Base-by-base conservation (phyloP, 2,888 invertebrate genomes). In the Andrena bicolor region DNA sequence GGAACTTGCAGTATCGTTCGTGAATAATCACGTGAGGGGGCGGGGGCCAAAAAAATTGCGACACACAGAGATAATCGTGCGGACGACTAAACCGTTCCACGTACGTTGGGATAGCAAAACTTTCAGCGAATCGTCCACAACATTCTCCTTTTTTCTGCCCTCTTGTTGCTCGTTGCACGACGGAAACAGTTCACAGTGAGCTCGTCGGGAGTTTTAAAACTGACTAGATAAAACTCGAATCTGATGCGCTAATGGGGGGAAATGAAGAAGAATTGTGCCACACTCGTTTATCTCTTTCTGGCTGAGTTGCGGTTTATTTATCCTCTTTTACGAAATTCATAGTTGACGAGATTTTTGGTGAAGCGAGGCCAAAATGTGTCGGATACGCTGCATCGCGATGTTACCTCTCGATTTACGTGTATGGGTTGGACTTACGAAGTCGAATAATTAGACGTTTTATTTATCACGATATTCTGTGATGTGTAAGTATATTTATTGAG, bases 51-150 rank as follows among this genome's bases (percentile, higher is more conserved):
- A 35, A 32, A 72, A 72, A 26, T 10, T 32, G 6, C 35, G 23
- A n/a, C 6, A 20, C 20, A 51, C 20, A 2, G 60, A 41, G 60
- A 61, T 70, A 60, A 61, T 41, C 28, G 74, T 23, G 65, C 23
- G 28, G 53, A 56, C 20, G 10, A 60, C 73, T 16, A 41, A 10
- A 49, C 28, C 8, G 23, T 32, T 75, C 74, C 16, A 53, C 66
- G 53, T 61, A 48, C 16, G 41, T 10, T 23, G 56, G 4, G 49
- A 10, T 48, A 51, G 61, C 75, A 48, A 78, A 68, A 53, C 66
- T 75, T 75, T 68, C 51, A 53, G 23, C 35, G 51, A 75, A 75
- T 75, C 66, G 66, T 49, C 66, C 66, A 10, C 65, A 28, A 61
- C 26, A 35, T 69, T 23, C 51, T 49, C 6, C 32, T 13, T 6